phyloP scores from a whole-genome alignment of 2,797 vertebrate genomes.

The Tenualosa thibaudeaui region DNA sequence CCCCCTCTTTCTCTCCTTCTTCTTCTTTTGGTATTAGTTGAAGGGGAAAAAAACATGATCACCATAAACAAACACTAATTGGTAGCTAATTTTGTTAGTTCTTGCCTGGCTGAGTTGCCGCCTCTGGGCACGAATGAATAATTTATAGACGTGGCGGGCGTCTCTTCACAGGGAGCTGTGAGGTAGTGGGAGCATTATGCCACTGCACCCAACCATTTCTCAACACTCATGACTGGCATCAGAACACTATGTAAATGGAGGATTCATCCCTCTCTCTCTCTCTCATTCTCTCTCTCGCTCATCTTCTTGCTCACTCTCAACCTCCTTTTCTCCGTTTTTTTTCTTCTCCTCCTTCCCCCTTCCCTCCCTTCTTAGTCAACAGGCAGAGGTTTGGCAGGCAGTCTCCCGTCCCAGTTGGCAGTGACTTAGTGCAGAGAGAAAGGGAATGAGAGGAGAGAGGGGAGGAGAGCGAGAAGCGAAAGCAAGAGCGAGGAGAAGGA shows the following conservation, averaged over 20 bases:
- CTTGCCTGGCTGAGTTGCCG: conserved; percentile 90
- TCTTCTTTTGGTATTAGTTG: conserved; percentile 31
- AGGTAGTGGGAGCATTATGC: conserved; percentile 84
- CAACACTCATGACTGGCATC: conserved; percentile 79
- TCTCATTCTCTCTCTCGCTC: not conserved
- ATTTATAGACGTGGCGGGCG: conserved; percentile 84
- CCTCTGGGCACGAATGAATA: conserved; percentile 90
- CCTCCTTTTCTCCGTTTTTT: not conserved
- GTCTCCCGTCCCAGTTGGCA: conserved; percentile 38
- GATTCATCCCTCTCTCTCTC: conserved; percentile 53
- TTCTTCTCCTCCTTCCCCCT: not conserved
- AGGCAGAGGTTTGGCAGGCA: conserved; percentile 38
- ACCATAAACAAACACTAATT: conserved; percentile 95
- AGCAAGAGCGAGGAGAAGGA: not conserved
- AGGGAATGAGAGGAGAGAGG: not conserved
- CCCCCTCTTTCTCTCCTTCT: not conserved
- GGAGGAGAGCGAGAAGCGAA: not conserved
- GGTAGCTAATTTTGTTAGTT: conserved; percentile 91
- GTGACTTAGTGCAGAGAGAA: conserved; percentile 15
- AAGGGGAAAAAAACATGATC: conserved; percentile 65
- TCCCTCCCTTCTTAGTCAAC: conserved; percentile 13
- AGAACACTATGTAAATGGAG: conserved; percentile 82
- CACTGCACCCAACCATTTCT: conserved; percentile 79
- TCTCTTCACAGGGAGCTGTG: conserved; percentile 84
- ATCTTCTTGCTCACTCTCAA: not conserved